A percentile compares a stretch with the other conserved stretches of the same genome.
Conservation (phyloP, 2,113 vertebrate genomes). For the Melanocharis versteri region DNA sequence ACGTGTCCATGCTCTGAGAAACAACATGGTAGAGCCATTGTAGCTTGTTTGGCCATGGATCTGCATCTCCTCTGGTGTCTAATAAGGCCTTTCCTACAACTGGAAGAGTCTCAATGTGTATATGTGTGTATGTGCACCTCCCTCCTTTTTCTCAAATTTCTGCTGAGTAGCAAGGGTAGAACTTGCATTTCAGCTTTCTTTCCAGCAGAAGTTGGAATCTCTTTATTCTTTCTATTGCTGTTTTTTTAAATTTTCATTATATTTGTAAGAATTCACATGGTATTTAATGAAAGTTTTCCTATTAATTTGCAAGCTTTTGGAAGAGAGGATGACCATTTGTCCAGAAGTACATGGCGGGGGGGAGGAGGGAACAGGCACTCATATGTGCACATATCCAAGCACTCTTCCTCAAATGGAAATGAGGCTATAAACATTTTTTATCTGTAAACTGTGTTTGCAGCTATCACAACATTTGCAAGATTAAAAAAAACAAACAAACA, state of each 20-base stretch:
- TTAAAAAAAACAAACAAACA: neutral
- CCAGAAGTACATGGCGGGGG: neutral
- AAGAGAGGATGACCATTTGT: neutral
- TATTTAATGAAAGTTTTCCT: neutral
- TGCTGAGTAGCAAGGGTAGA: neutral
- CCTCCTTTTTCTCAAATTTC: neutral
- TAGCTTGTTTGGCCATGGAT: neutral
- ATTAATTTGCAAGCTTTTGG: neutral
- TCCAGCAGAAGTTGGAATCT: neutral
- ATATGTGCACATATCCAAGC: neutral
- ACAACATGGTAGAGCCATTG: neutral
- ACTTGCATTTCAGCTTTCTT: neutral
- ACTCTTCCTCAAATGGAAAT: neutral
- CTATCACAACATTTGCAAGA: neutral
- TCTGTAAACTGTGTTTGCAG: neutral
- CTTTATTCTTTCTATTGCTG: neutral
- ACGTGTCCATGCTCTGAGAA: neutral
- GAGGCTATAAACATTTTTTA: neutral
- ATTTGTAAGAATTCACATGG: neutral
- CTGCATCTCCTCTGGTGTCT: neutral
- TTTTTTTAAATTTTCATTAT: neutral
- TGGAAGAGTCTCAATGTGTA: neutral
- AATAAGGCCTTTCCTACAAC: neutral
- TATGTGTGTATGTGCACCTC: neutral
- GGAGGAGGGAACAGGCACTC: neutral